Evolutionary conservation across 2,888 invertebrate species (phyloP), one percentile per base, ranked within the genome.

Genomic region (Spodoptera picta): DNA sequence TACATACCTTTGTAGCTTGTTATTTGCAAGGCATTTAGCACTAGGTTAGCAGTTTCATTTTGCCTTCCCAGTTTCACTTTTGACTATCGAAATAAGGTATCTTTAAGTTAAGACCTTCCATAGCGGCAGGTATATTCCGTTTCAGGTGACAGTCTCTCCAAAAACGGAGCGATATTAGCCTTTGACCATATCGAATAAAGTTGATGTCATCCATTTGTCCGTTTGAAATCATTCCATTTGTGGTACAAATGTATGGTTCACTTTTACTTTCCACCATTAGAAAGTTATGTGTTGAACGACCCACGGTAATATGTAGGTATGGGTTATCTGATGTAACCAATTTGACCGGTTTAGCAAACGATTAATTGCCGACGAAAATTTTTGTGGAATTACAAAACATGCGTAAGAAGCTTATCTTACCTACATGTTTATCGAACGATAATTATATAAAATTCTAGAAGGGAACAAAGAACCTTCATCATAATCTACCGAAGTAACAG

Each of bases 241-340:
- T 24, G 72, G 66, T 60, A 27, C 23, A 56, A 24, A 9, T 48
- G 72, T 56, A 24, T 59, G 52, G 65, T 50, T 71, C 60, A 72
- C 76, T 72, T 75, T 72, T 72, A 71, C 72, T 72, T 75, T 72
- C 50, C 60, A 56, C 43, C 73, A 65, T 75, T 72, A 75, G 72
- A 72, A 72, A 72, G 72, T 72, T 44, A 72, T 65, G 47, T 75
- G 76, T 72, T 50, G 71, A 70, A 55, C 54, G 65, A 60, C 66
- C 65, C 57, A 42, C 36, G 43, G 49, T 60, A 54, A 60, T 54
- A 36, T 47, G 27, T 14, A 14, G 14, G 14, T 54, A 48, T 65
- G 60, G 67, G 59, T 54, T 72, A 65, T 75, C 66, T 72, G 71
- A 72, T 72, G 75, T 71, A 75, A 72, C 59, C 53, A 71, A 72